A percentile compares a stretch with the other conserved stretches of the same genome.
phyloP scores from a whole-genome alignment of 2,888 invertebrate species.

The Nephrotoma flavescens region DNA sequence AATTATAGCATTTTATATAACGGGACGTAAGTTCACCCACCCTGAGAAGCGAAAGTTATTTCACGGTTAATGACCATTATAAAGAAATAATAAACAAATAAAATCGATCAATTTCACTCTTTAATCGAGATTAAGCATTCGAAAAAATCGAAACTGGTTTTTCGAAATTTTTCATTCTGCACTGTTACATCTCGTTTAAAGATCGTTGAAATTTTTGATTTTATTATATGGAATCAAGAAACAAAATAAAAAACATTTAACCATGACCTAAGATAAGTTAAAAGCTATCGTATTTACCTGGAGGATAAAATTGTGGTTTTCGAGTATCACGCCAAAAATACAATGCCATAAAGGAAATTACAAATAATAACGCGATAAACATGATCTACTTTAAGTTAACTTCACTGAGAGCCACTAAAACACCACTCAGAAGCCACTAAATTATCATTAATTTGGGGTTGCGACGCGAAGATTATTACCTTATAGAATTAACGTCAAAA shows the following conservation, averaged over 20 bases:
- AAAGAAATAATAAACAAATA: background rate
- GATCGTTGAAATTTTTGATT: background rate
- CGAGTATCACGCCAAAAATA: background rate
- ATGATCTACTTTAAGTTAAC: background rate
- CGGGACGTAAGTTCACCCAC: background rate
- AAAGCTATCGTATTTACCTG: background rate
- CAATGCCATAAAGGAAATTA: background rate
- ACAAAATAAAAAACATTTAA: background rate
- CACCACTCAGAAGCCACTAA: background rate
- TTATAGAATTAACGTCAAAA: background rate
- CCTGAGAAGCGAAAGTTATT: background rate
- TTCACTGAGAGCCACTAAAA: background rate
- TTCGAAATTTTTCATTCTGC: background rate
- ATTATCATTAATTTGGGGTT: background rate
- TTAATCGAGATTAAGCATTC: background rate
- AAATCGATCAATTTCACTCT: background rate
- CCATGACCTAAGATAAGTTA: background rate
- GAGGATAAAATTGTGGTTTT: background rate
- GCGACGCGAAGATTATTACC: background rate
- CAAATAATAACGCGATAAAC: background rate
- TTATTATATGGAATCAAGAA: background rate
- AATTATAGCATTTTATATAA: background rate
- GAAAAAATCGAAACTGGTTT: background rate
- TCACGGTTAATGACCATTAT: background rate
- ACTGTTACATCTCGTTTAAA: background rate